Base-by-base conservation (phyloP, 2,888 invertebrate genomes). In the Dolichomitus sp. region DNA sequence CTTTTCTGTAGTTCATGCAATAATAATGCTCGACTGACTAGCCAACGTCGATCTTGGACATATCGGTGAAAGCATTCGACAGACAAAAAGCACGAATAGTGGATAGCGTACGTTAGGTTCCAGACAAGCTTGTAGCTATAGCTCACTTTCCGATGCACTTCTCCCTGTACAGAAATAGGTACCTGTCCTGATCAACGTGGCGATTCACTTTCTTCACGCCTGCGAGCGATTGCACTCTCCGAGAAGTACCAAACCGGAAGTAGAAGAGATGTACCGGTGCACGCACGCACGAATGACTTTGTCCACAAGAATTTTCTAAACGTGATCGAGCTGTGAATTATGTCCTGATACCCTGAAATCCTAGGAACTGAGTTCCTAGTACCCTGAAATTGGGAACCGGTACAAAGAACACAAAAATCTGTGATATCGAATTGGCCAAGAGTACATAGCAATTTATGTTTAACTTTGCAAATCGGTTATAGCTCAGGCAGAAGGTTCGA, bases 151-250 rank as follows among this genome's bases (percentile, higher is more conserved):
- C 52, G 81, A 57, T 48, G 42, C 45, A 61, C 69, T 80, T 33
- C 17, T 59, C 33, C 9, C n/a, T 37, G 59, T 19, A 82, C 74
- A 81, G 85, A 87, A 88, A 88, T 86, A 87, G 84, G 74, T 68
- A 81, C 76, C 78, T 75, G 83, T 81, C 81, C 73, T 48, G 80
- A 80, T 70, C 63, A 52, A 79, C 50, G 74, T 84, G 87, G 87
- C 87, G 88, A 88, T 89, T 91, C 91, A 91, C 91, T 91, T 91
- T 91, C 91, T 70, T 88, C 76, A 68, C 69, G 61, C 69, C 68
- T 73, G 42, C 27, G 74, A 66, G 70, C 48, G 45, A 63, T 70
- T 45, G 37, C 57, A 33, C 73, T 81, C 80, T 74, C 54, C 80
- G 76, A 45, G 61, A 50, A 63, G 72, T 65, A 52, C 50, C 42